A percentile compares a stretch with the other conserved stretches of the same genome.
Evolutionary conservation across 2,113 vertebrate species (phyloP).

Genomic region (Callithrix jacchus): DNA sequence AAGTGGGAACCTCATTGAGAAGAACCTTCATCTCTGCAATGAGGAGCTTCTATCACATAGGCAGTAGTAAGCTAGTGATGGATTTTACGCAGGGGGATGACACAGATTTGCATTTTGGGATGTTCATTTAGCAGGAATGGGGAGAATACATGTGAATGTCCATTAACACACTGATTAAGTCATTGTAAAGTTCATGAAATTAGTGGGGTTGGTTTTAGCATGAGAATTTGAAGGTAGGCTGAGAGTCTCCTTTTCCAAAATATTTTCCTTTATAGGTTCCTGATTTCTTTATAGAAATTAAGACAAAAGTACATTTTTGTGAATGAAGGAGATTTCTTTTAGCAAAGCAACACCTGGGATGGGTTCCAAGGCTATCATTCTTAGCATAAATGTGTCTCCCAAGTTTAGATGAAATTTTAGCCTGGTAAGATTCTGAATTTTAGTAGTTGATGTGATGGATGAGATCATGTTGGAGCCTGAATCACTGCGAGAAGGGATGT

Average conservation of each 20-base stretch:
- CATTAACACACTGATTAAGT: background rate
- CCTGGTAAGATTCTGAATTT: background rate
- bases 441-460: background rate
- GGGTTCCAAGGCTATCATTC: background rate
- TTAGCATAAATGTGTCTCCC: background rate
- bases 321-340: background rate
- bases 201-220: background rate
- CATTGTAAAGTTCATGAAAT: background rate
- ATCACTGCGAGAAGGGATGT: background rate
- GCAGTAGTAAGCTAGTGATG: background rate
- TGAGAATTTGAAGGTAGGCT: background rate
- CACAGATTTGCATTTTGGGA: background rate
- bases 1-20: rapidly evolving
- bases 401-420: background rate
- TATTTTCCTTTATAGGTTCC: background rate
- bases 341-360: background rate
- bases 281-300: background rate
- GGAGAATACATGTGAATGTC: background rate
- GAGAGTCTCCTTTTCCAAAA: background rate
- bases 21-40: background rate
- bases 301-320: background rate
- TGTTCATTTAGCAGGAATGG: background rate
- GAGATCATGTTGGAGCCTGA: background rate
- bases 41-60: background rate
- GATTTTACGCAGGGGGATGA: background rate